Conservation (phyloP, 2,113 vertebrate genomes). For the Herpailurus yagouaroundi region DNA sequence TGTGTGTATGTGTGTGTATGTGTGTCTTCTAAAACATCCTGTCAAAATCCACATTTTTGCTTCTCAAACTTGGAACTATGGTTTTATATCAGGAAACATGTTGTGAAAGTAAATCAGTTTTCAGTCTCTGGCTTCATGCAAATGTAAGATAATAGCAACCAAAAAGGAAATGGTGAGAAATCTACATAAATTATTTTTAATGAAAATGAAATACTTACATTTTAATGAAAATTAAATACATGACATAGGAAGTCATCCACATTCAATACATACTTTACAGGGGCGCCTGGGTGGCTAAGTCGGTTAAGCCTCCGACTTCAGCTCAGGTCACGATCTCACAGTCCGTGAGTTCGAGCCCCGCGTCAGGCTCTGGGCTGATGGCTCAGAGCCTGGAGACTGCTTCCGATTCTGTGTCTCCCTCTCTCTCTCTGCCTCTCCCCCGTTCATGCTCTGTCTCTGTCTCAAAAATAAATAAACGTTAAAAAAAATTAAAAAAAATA, state of each 20-base stretch:
- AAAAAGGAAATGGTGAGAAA: background rate
- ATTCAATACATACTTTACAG: background rate
- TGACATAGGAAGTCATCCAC: background rate
- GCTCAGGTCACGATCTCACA: too few species aligned
- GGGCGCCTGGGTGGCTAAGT: too few species aligned
- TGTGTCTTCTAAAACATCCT: conserved; percentile 1
- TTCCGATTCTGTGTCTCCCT: too few species aligned
- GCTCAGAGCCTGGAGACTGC: too few species aligned
- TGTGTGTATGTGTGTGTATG: too few species aligned
- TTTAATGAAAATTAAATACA: conserved; percentile 39
- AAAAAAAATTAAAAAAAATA: background rate
- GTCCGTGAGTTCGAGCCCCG: too few species aligned
- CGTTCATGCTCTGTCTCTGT: too few species aligned
- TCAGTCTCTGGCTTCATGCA: conserved; percentile 46
- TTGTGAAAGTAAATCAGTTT: conserved; percentile 62
- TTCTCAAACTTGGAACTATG: background rate
- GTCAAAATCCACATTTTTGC: conserved; percentile 48
- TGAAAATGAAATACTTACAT: conserved; percentile 32
- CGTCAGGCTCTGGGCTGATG: too few species aligned
- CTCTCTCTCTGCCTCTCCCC: too few species aligned
- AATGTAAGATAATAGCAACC: background rate
- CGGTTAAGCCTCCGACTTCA: too few species aligned
- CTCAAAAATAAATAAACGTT: too few species aligned
- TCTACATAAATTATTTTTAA: conserved; percentile 47
- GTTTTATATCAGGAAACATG: background rate